A percentile compares a stretch with the other conserved stretches of the same genome.
phyloP scores from a whole-genome alignment of 2,888 invertebrate species.

The Thecophora atra region DNA sequence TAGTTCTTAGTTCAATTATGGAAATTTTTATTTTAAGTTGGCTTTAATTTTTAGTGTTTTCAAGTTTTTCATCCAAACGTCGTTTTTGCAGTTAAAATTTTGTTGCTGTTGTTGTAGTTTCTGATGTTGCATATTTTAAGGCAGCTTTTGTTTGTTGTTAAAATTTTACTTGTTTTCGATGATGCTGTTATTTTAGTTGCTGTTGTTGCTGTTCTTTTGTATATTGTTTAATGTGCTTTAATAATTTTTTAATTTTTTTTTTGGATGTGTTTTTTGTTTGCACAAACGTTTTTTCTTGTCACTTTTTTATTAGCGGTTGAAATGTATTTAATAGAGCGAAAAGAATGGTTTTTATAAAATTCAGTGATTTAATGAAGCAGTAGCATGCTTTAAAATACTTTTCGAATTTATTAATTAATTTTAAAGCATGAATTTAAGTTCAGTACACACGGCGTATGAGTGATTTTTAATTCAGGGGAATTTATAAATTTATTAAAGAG shows the following conservation, averaged over 20 bases:
- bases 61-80: background rate
- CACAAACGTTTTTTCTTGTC: background rate
- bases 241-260: conserved; percentile 24
- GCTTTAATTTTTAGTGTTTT: background rate
- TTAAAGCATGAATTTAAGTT: too few relatives aligned
- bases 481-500: too few relatives aligned
- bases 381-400: background rate
- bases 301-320: conserved; percentile 22
- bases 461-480: too few relatives aligned
- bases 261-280: conserved; percentile 28
- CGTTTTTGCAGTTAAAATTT: background rate
- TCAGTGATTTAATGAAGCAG: too few relatives aligned
- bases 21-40: conserved; percentile 1
- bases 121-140: conserved; percentile 41
- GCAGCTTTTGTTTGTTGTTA: conserved; percentile 39
- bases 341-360: background rate
- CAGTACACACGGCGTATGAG: too few relatives aligned
- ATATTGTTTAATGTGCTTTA: conserved; percentile 9
- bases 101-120: background rate
- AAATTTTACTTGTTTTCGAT: background rate
- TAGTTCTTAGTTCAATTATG: background rate
- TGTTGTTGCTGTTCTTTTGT: background rate
- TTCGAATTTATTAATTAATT: too few relatives aligned
- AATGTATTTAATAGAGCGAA: conserved; percentile 8
- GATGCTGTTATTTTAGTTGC: background rate